phyloP scores from a whole-genome alignment of 2,888 invertebrate genomes.

The Neoaliturus tenellus region DNA sequence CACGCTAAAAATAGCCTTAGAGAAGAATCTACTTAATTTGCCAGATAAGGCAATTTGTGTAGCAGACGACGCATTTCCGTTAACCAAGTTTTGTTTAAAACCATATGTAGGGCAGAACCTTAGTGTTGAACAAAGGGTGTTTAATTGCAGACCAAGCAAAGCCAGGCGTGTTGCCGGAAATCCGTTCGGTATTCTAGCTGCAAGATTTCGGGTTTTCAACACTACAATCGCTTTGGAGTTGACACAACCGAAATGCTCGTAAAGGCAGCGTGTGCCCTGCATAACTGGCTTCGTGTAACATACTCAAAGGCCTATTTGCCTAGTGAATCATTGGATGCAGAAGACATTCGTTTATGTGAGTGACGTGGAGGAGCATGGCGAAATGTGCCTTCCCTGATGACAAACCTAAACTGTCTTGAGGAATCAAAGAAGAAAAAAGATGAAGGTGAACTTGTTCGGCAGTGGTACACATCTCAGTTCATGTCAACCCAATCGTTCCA shows the following conservation, averaged over 20 bases:
- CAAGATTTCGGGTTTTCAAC: background rate
- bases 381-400: background rate
- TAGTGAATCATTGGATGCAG: background rate
- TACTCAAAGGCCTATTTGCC: background rate
- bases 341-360: background rate
- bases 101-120: background rate
- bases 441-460: too few relatives aligned
- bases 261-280: background rate
- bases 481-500: too few relatives aligned
- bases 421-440: too few relatives aligned
- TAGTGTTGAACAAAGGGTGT: background rate
- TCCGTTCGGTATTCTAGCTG: conserved; percentile 1
- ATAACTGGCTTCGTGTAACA: conserved; percentile 27
- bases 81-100: background rate
- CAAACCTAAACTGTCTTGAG: too few relatives aligned
- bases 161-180: background rate
- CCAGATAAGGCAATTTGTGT: background rate
- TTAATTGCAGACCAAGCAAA: background rate
- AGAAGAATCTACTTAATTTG: background rate
- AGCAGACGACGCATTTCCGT: background rate
- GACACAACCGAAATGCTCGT: background rate
- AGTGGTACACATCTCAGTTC: too few relatives aligned
- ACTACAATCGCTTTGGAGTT: background rate
- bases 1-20: background rate
- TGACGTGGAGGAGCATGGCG: background rate